Percentiles rank a stretch among this genome's conserved stretches.
These are phyloP conservation scores for Periophthalmodon schlosseri DNA, from an alignment of 2,113 vertebrate genomes.

Conservation along the genomic window DNA sequence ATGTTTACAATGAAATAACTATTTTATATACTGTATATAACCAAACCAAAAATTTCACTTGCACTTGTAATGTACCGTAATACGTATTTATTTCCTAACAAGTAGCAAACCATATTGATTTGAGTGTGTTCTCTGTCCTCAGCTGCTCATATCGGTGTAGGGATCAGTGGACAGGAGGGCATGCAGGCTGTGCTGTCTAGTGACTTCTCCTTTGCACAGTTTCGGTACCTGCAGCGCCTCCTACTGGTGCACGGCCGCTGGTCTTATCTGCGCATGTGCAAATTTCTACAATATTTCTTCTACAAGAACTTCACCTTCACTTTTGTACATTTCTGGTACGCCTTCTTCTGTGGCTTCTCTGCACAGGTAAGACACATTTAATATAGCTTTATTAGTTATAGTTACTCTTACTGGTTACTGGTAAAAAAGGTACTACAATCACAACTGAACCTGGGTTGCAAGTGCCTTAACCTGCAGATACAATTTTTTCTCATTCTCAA, in stretches of 20 bases:
- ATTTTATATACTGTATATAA: too few relatives aligned
- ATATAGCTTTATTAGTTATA: background rate
- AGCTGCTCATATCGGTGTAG: slow-evolving; percentile 94
- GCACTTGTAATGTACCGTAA: too few relatives aligned
- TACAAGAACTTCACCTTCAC: slow-evolving; percentile 98
- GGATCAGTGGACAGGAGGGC: slow-evolving; percentile 93
- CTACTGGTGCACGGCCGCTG: slow-evolving; percentile 93
- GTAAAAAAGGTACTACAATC: too few relatives aligned
- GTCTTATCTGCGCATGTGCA: slow-evolving; percentile 97
- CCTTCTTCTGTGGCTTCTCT: slow-evolving; percentile 94
- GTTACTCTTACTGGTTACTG: background rate
- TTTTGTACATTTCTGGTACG: slow-evolving; percentile 94
- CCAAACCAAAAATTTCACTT: too few relatives aligned
- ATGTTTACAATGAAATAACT: too few relatives aligned
- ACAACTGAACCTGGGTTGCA: too few relatives aligned
- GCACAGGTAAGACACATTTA: slow-evolving; percentile 83
- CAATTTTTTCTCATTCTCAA: too few relatives aligned
- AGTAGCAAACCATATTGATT: too few relatives aligned
- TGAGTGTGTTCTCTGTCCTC: background rate
- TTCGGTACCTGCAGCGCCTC: slow-evolving; percentile 91
- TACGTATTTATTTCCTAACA: too few relatives aligned
- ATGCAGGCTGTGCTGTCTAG: slow-evolving; percentile 93
- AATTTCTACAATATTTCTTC: slow-evolving; percentile 96
- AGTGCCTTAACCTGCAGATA: too few relatives aligned
- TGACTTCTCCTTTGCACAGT: slow-evolving; percentile 92